Conservation (phyloP, 2,113 vertebrate species). For the Neomonachus schauinslandi region DNA sequence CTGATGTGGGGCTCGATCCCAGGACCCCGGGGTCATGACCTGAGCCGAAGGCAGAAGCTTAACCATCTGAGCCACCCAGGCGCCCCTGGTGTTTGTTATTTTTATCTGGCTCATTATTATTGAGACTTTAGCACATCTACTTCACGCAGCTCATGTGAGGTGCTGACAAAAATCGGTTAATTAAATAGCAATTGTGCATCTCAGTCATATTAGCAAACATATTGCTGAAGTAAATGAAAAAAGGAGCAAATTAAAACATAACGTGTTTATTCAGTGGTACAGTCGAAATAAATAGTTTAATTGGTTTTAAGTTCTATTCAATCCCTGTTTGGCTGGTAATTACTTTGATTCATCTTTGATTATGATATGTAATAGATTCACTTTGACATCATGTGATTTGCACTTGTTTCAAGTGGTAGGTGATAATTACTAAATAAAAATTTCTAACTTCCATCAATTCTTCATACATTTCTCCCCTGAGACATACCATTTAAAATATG, state of each 20-base stretch:
- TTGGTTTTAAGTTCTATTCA: slow-evolving; percentile 77
- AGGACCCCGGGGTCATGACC: too few species aligned
- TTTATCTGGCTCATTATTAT: slow-evolving; percentile 61
- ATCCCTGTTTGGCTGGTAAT: slow-evolving; percentile 68
- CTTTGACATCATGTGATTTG: slow-evolving; percentile 42
- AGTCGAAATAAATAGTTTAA: slow-evolving; percentile 77
- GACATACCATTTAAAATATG: slow-evolving; percentile 11
- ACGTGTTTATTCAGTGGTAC: slow-evolving; percentile 74
- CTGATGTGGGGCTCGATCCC: too few species aligned
- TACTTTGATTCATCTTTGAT: slow-evolving; percentile 53
- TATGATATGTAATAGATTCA: slow-evolving; percentile 41
- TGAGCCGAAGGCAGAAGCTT: too few species aligned
- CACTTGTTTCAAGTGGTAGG: slow-evolving; percentile 49
- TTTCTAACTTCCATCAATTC: slow-evolving; percentile 37
- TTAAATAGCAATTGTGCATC: slow-evolving; percentile 73
- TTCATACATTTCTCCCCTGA: slow-evolving; percentile 48
- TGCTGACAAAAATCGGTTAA: slow-evolving; percentile 79
- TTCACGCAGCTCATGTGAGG: slow-evolving; percentile 53
- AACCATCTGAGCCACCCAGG: too few species aligned
- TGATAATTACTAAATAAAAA: slow-evolving; percentile 65
- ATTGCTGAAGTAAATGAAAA: slow-evolving; percentile 68
- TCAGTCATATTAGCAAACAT: slow-evolving; percentile 68
- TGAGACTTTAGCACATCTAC: slow-evolving; percentile 49
- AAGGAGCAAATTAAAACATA: slow-evolving; percentile 71
- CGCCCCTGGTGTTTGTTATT: slow-evolving; percentile 69